Evolutionary conservation across 2,888 invertebrate species (phyloP).

Genomic region (Dynastes grantii): DNA sequence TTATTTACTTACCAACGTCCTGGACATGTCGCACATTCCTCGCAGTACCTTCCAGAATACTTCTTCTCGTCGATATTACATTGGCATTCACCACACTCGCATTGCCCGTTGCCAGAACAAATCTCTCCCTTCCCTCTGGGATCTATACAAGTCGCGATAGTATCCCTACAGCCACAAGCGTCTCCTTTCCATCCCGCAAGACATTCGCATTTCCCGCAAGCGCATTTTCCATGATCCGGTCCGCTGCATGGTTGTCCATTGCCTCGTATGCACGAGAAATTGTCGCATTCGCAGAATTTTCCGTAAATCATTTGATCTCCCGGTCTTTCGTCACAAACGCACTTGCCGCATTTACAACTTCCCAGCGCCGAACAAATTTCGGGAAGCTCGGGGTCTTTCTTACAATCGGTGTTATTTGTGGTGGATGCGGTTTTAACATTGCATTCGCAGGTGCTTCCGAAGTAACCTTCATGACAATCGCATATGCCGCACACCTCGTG

Average conservation of each 20-base stretch:
- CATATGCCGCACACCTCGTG: slow-evolving; percentile 73
- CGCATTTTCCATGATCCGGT: slow-evolving; percentile 76
- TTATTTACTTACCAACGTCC: slow-evolving; percentile 69
- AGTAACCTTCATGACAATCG: slow-evolving; percentile 71
- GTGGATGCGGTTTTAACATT: slow-evolving; percentile 61
- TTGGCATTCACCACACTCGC: slow-evolving; percentile 77
- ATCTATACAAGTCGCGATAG: slow-evolving; percentile 71
- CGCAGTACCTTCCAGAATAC: slow-evolving; percentile 78
- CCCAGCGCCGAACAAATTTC: slow-evolving; percentile 76
- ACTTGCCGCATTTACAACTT: slow-evolving; percentile 77
- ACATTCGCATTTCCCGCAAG: slow-evolving; percentile 78
- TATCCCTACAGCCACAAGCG: slow-evolving; percentile 77
- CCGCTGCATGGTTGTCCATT: slow-evolving; percentile 72
- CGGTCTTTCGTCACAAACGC: slow-evolving; percentile 71
- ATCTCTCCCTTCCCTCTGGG: slow-evolving; percentile 61
- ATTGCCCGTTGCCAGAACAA: slow-evolving; percentile 79
- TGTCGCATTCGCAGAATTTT: slow-evolving; percentile 84
- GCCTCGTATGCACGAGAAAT: slow-evolving; percentile 79
- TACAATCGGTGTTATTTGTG: slow-evolving; percentile 64
- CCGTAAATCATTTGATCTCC: slow-evolving; percentile 72
- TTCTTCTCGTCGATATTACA: slow-evolving; percentile 74
- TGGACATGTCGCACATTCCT: slow-evolving; percentile 81
- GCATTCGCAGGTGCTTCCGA: slow-evolving; percentile 78
- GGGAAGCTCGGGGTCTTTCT: slow-evolving; percentile 61
- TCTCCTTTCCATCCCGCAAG: slow-evolving; percentile 75